Evolutionary conservation across 2,797 vertebrate genomes (phyloP), one percentile per base, ranked within the genome.

Genomic region (Dendrocincla tyrannina): DNA sequence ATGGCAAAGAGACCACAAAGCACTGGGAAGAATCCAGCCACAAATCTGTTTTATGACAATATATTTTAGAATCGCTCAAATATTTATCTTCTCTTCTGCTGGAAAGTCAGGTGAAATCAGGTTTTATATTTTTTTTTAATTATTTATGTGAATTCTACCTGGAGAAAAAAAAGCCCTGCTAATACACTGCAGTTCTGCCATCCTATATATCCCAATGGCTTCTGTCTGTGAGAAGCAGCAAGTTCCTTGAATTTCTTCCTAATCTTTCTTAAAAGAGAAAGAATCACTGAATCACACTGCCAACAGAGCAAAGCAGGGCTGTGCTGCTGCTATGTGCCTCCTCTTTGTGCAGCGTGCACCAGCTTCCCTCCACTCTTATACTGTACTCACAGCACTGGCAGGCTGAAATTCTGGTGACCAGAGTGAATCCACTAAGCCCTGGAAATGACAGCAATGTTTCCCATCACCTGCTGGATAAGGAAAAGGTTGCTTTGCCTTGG

Each of bases 241-340:
- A 12, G 49, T 78, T 75, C 69, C 70, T 87, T 76, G 24, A 79
- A 73, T 82, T 94, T 84, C 22, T 70, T 69, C 67, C 47, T 82
- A 27, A 50, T 73, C 19, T 88, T 85, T 69, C 72, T 39, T 44
- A 82, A 56, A 62, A 91, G 55, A 72, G 37, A 58, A 87, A 69
- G 47, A 53, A 53, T 50, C 74, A 53, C 35, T n/a, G 47, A 58
- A 70, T 19, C 73, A 3, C 49, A 42, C 4, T 69, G 63, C 44
- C 77, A 94, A 27, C 59, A 89, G 66, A 72, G 30, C 62, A 89
- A 42, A 75, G 91, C 88, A 88, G 66, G 88, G 64, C 33, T 24
- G 30, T 44, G 67, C 50, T 63, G 81, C 50, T 75, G 67, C 2
- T 42, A 15, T 1, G 2, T 7, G 22, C 17, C 41, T 58, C 47